Percentiles rank a stretch among this genome's conserved stretches.
Conservation (phyloP, 2,888 invertebrate species). For the Malthinus seriepunctatus region DNA sequence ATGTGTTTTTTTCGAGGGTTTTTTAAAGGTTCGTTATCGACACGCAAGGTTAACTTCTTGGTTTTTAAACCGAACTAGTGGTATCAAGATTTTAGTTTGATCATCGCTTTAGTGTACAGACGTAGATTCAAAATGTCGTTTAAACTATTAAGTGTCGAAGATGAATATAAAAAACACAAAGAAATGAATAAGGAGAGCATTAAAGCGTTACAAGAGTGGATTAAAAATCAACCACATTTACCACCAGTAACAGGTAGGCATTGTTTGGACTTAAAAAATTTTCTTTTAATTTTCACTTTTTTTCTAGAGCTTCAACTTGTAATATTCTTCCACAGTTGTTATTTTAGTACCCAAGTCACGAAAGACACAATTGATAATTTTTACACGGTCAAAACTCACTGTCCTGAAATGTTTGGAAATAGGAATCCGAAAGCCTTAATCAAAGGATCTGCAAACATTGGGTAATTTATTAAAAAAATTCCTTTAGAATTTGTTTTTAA, state of each 20-base stretch:
- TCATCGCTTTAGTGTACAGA: neutral
- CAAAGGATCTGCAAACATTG: neutral
- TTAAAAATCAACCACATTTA: constrained; percentile 67
- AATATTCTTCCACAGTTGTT: constrained; percentile 7
- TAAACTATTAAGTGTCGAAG: constrained; percentile 47
- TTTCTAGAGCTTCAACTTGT: constrained; percentile 9
- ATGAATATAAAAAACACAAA: constrained; percentile 65
- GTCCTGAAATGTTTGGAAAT: neutral
- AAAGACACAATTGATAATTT: constrained; percentile 9
- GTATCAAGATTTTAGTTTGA: too few relatives aligned
- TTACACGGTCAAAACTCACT: constrained; percentile 4
- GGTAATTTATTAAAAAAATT: neutral
- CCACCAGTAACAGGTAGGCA: constrained; percentile 59
- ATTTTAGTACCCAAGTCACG: neutral
- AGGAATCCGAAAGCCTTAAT: neutral
- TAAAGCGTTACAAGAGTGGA: constrained; percentile 63
- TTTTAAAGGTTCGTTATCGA: too few relatives aligned
- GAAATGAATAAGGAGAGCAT: constrained; percentile 66
- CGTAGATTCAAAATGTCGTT: constrained; percentile 6
- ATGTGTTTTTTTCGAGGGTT: too few relatives aligned
- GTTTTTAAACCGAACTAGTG: too few relatives aligned
- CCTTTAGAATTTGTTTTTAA: too few relatives aligned
- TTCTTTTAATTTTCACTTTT: neutral
- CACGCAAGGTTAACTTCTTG: too few relatives aligned
- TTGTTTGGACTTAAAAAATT: neutral